A percentile compares a stretch with the other conserved stretches of the same genome.
These are phyloP conservation scores for Ranitomeya variabilis DNA, from an alignment of 2,113 vertebrate species.

Conservation along the genomic window DNA sequence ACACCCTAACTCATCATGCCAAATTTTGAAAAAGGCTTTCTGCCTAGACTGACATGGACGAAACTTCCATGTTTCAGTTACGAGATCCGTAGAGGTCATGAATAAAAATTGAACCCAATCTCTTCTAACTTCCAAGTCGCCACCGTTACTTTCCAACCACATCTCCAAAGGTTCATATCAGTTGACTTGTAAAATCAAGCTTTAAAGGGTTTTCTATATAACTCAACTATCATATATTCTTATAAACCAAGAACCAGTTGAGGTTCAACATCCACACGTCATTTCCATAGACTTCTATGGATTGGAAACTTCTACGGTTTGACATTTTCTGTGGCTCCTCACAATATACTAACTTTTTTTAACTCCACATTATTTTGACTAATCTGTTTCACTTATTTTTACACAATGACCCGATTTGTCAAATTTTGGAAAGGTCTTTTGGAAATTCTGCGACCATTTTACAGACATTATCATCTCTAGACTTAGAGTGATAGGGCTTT, in stretches of 20 bases:
- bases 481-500: constrained; percentile 13
- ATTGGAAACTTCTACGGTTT: not conserved
- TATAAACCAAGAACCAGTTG: not conserved
- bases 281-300: not conserved
- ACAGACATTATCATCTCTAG: constrained; percentile 29
- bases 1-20: too few relatives aligned
- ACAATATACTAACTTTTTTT: not conserved
- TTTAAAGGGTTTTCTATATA: not conserved
- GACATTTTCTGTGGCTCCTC: not conserved
- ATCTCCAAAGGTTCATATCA: not conserved
- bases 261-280: not conserved
- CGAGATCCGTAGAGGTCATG: too few relatives aligned
- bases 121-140: not conserved
- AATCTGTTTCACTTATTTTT: not conserved
- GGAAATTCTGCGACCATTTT: not conserved
- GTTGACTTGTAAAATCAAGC: not conserved
- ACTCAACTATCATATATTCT: not conserved
- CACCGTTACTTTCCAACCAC: not conserved
- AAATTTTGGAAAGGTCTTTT: not conserved
- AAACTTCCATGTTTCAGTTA: not conserved
- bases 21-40: not conserved
- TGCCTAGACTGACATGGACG: not conserved
- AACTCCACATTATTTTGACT: not conserved
- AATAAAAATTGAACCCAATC: not conserved
- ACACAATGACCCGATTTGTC: not conserved